Evolutionary conservation across 2,888 invertebrate genomes (phyloP).

Genomic region (Oxystoma pomonae): DNA sequence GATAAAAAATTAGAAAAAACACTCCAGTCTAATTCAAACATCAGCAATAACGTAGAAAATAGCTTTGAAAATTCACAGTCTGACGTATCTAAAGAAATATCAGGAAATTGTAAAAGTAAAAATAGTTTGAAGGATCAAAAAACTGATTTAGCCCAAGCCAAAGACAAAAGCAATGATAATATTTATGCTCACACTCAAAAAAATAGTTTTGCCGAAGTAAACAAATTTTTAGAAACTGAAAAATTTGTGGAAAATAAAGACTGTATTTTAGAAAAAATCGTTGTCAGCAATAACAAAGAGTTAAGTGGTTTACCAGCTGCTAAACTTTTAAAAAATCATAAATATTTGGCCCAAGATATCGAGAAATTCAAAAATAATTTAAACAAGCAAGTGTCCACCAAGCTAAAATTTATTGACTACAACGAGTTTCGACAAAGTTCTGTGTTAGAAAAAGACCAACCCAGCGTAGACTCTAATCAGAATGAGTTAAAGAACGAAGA

Average conservation of each 20-base stretch:
- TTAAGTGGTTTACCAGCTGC: not conserved
- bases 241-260: not conserved
- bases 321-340: not conserved
- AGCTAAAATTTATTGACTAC: slow-evolving; percentile 8
- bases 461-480: slow-evolving; percentile 27
- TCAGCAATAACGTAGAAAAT: too few species aligned
- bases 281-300: not conserved
- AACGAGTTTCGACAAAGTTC: slow-evolving; percentile 9
- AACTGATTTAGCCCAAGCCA: not conserved
- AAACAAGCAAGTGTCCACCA: too few species aligned
- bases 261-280: too few species aligned
- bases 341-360: not conserved
- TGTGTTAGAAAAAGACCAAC: slow-evolving; percentile 11
- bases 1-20: slow-evolving; percentile 23
- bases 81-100: too few species aligned
- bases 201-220: too few species aligned
- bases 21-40: too few species aligned
- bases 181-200: too few species aligned
- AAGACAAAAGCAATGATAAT: too few species aligned
- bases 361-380: not conserved
- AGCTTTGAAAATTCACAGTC: not conserved
- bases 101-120: too few species aligned
- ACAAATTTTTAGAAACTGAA: not conserved
- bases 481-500: slow-evolving; percentile 22
- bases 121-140: not conserved